Base-by-base conservation (phyloP, 2,888 invertebrate species). In the Tridacna gigas region DNA sequence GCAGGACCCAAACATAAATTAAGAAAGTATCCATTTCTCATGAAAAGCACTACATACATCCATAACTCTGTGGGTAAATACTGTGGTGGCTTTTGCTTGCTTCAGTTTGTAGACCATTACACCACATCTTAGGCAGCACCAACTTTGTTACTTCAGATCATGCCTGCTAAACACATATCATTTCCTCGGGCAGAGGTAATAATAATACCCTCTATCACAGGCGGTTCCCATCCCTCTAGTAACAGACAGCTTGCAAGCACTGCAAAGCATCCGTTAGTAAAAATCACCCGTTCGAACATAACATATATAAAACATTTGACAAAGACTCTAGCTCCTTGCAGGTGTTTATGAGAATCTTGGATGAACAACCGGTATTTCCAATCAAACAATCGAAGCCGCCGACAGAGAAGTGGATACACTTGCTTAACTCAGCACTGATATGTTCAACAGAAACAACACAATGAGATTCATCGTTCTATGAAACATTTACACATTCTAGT, bases 201-300 rank as follows among this genome's bases (percentile, higher is more conserved):
- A 63, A 25, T 56, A 63, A 63, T 7, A 63, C 20, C n/a, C 63
- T 25, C 25, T 69, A 47, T 69, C 74, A 74, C 60, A 74, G 61
- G 63, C 56, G 25, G 74, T 37, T 12, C 74, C 61, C 61, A 61
- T 74, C 45, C 25, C n/a, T 45, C 20, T 20, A 71, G 13, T 25
- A 18, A 48, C 2, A 15, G 71, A 48, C 47, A 9, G 47, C 9
- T 45, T 26, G 45, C 22, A 20, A 48, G 63, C 3, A 15, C 56
- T 20, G 20, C 20, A 20, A 56, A 56, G 15, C 56, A 5, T 15
- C 63, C 26, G 25, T 63, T 18, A 63, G 2, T 9, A 9, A 56
- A 56, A 25, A 25, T 63, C 63, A 63, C 63, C 63, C 63, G 63
- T 25, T 25, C 22, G 22, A 63, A 60, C 60, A 4, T 63, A 25